A percentile compares a stretch with the other conserved stretches of the same genome.
Conservation (phyloP, 2,797 vertebrate species). For the Sebastes vulpes region DNA sequence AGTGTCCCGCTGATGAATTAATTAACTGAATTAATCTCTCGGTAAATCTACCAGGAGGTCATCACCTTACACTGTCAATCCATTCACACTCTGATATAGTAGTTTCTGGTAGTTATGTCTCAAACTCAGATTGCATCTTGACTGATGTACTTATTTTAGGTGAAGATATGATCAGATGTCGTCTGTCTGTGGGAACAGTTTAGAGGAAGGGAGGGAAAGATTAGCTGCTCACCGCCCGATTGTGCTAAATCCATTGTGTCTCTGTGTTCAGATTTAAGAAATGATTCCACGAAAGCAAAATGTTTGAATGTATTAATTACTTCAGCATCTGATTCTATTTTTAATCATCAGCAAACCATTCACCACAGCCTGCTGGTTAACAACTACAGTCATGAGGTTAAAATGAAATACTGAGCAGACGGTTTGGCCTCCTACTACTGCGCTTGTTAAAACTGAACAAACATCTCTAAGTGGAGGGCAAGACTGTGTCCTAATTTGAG, state of each 20-base stretch:
- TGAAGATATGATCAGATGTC: not conserved
- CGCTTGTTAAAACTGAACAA: slow-evolving; percentile 26
- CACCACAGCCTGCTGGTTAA: not conserved
- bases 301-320: not conserved
- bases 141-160: not conserved
- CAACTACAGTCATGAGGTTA: not conserved
- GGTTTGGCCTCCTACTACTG: not conserved
- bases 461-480: slow-evolving; percentile 1
- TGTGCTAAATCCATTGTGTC: not conserved
- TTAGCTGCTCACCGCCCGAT: not conserved
- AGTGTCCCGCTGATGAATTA: not conserved
- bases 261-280: not conserved
- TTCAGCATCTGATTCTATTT: not conserved
- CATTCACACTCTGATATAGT: not conserved
- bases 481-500: slow-evolving; percentile 24
- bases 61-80: not conserved
- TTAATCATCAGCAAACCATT: not conserved
- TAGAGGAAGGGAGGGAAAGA: not conserved
- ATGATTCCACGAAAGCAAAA: not conserved
- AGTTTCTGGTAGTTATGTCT: no score
- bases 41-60: not conserved
- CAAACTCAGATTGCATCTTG: not conserved
- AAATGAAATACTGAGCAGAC: not conserved
- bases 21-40: not conserved
- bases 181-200: not conserved